Base-by-base conservation (phyloP, 1,140 invertebrate species). In the Meteorus sp. region DNA sequence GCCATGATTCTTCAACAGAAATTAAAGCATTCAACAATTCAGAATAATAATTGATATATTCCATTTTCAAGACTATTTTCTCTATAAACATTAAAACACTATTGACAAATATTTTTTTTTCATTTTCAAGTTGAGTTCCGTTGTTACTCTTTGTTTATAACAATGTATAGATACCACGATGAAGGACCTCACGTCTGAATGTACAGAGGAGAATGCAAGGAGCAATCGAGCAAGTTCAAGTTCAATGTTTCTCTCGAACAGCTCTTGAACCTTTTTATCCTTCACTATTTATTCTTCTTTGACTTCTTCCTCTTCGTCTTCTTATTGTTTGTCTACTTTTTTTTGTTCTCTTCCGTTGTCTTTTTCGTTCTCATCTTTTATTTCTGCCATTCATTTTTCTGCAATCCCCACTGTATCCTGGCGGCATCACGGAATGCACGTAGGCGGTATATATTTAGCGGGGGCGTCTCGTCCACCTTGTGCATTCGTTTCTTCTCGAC, bases 161-260 rank as follows among this genome's bases (percentile, higher is more conserved):
- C n/a, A n/a, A n/a, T n/a, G n/a, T n/a, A n/a, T n/a, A 9, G 19
- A 19, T 19, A 19, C 41, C 11, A 20, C 15, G 20, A 44, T 44
- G 41, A 44, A 15, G 27, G 20, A 48, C 25, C n/a, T 48, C 22
- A 25, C 27, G 44, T 47, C 27, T 29, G 4, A 5, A 15, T 20
- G 15, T 25, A 23, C n/a, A 2, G 11, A 4, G 7, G 45, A 31
- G 22, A 13, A 22, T 23, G 15, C 0, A 45, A 45, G 25, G 43
- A 48, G 23, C 45, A 48, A n/a, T n/a, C 45, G 45, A 48, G 25
- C 45, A 48, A 48, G 45, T 48, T 48, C 45, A 48, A 48, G 45
- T 48, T 48, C 45, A 48, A 48, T 48, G 27, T 15, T 29, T 45
- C 43, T 35, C 33, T 48, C 25, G 45, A 48, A 48, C 23, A n/a